phyloP scores from a whole-genome alignment of 2,113 vertebrate species.

The Numenius arquata region DNA sequence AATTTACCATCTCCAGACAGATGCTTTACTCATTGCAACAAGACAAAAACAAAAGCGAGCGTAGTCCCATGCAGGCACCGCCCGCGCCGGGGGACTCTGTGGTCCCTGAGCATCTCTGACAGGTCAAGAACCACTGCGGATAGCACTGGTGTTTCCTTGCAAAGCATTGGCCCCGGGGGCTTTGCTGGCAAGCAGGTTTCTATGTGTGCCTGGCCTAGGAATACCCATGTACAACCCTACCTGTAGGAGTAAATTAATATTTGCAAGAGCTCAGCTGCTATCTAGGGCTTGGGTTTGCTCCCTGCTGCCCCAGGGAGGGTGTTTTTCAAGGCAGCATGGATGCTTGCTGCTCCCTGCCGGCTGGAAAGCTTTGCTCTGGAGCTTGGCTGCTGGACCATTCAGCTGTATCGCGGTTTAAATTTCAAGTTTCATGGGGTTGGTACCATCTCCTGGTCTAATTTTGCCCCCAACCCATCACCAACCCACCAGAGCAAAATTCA shows the following conservation, averaged over 20 bases:
- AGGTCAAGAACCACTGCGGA: background rate
- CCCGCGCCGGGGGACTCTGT: accelerated
- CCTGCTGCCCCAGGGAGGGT: background rate
- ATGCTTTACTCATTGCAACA: constrained; percentile 4
- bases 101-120: accelerated
- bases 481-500: background rate
- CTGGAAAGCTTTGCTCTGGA: background rate
- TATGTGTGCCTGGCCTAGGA: background rate
- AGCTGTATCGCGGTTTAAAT: background rate
- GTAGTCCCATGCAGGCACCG: accelerated
- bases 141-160: background rate
- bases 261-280: background rate
- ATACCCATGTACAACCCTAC: background rate
- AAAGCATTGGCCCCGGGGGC: background rate
- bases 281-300: background rate
- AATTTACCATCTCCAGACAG: constrained; percentile 36
- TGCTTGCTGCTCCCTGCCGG: accelerated
- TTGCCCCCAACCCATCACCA: background rate
- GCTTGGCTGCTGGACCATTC: background rate
- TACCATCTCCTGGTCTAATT: background rate
- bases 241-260: background rate
- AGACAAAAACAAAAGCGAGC: background rate
- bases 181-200: background rate
- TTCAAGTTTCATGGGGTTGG: background rate
- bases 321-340: background rate